Percentiles rank a stretch among this genome's conserved stretches.
Conservation (phyloP, 2,888 invertebrate species). For the Sicus ferrugineus region DNA sequence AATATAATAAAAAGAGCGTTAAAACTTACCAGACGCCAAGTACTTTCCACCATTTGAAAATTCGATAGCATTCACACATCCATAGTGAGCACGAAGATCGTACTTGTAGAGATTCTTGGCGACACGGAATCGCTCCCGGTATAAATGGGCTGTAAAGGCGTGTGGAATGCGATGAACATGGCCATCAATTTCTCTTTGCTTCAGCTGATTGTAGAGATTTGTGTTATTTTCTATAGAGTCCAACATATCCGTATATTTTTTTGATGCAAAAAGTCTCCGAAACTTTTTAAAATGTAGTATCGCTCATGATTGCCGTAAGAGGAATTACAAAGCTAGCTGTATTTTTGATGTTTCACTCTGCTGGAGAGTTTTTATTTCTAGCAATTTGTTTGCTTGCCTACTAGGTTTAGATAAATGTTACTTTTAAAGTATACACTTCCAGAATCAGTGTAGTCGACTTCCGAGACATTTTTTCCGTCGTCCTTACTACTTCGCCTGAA, state of each 20-base stretch:
- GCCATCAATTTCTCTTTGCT: slow-evolving; percentile 43
- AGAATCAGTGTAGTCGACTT: slow-evolving; percentile 7
- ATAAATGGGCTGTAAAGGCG: slow-evolving; percentile 52
- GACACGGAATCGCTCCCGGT: slow-evolving; percentile 69
- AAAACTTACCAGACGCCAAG: slow-evolving; percentile 81
- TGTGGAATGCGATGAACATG: slow-evolving; percentile 41
- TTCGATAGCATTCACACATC: slow-evolving; percentile 96
- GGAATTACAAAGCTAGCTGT: too few species aligned
- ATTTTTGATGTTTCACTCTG: too few species aligned
- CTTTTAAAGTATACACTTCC: background rate
- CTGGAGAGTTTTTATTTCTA: background rate
- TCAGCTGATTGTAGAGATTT: slow-evolving; percentile 44
- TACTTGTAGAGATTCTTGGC: slow-evolving; percentile 82
- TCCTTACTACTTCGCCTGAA: background rate
- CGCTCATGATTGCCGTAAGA: too few species aligned
- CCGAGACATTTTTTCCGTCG: background rate
- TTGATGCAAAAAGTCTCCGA: background rate
- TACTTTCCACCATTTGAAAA: slow-evolving; percentile 88
- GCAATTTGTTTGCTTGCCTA: background rate
- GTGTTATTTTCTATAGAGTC: slow-evolving; percentile 38
- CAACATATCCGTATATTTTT: slow-evolving; percentile 37
- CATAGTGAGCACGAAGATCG: slow-evolving; percentile 89
- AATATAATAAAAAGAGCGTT: background rate
- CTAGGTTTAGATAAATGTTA: background rate
- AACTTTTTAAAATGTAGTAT: slow-evolving; percentile 5